These are phyloP conservation scores for Poecilus cupreus DNA, from an alignment of 2,888 invertebrate species.

Conservation along the genomic window DNA sequence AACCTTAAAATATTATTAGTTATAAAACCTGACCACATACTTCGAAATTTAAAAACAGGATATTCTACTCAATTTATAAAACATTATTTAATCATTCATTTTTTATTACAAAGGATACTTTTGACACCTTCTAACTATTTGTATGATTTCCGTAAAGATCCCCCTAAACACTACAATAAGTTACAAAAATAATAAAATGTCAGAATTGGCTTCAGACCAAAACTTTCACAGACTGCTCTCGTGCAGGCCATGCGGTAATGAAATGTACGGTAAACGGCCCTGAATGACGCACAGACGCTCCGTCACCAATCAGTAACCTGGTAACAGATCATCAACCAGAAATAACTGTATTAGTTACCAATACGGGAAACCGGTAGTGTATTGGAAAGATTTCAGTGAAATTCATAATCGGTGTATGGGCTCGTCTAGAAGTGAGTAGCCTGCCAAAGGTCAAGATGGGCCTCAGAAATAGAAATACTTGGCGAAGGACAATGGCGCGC, in stretches of 20 bases:
- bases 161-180: not conserved
- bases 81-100: too few species aligned
- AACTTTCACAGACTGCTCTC: constrained; percentile 48
- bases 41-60: too few species aligned
- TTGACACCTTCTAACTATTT: too few species aligned
- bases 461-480: constrained; percentile 54
- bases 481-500: constrained; percentile 57
- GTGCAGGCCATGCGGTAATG: constrained; percentile 1
- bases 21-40: too few species aligned
- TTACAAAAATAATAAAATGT: constrained; percentile 12
- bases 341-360: constrained; percentile 10
- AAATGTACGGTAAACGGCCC: not conserved
- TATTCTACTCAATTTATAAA: too few species aligned
- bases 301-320: not conserved
- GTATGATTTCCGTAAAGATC: not conserved
- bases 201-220: constrained; percentile 28
- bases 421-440: not conserved
- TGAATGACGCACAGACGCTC: not conserved
- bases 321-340: constrained; percentile 3
- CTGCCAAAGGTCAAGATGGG: constrained; percentile 50
- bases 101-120: too few species aligned
- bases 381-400: not conserved
- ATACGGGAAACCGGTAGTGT: not conserved
- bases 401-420: not conserved
- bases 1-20: too few species aligned